Conservation (phyloP, 2,113 vertebrate genomes). For the Grallaria varia region DNA sequence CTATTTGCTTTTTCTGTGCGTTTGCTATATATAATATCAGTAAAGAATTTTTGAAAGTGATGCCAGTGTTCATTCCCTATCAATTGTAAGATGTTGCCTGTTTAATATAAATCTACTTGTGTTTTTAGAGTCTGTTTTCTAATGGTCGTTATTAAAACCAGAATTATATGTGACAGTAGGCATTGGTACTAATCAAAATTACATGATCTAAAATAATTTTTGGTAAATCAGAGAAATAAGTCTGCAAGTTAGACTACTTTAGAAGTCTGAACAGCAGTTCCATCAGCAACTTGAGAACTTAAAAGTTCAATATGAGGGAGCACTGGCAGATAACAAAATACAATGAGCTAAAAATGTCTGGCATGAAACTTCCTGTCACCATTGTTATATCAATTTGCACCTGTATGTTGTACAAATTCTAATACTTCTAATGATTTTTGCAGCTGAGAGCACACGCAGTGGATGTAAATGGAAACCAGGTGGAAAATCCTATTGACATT, state of each 20-base stretch:
- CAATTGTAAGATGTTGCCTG: neutral
- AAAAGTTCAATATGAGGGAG: neutral
- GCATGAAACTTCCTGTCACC: neutral
- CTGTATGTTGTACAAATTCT: slow-evolving; percentile 28
- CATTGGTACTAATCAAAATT: neutral
- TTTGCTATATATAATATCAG: neutral
- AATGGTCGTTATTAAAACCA: neutral
- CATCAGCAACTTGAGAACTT: neutral
- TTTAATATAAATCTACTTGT: neutral
- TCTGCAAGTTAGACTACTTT: neutral
- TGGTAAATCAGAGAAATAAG: neutral
- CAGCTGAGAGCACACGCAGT: slow-evolving; percentile 96
- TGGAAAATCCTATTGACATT: slow-evolving; percentile 98
- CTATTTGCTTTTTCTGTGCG: neutral
- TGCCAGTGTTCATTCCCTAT: neutral
- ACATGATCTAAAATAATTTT: neutral
- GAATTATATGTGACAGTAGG: neutral
- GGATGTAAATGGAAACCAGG: slow-evolving; percentile 98
- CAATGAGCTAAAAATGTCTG: neutral
- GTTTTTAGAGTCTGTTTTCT: neutral
- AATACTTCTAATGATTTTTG: slow-evolving; percentile 47
- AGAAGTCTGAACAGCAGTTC: neutral
- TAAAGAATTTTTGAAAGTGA: neutral
- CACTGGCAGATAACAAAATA: neutral
- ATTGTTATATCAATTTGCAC: neutral